A percentile compares a stretch with the other conserved stretches of the same genome.
Conservation (phyloP, 2,113 vertebrate species). For the Malaclemys terrapin region DNA sequence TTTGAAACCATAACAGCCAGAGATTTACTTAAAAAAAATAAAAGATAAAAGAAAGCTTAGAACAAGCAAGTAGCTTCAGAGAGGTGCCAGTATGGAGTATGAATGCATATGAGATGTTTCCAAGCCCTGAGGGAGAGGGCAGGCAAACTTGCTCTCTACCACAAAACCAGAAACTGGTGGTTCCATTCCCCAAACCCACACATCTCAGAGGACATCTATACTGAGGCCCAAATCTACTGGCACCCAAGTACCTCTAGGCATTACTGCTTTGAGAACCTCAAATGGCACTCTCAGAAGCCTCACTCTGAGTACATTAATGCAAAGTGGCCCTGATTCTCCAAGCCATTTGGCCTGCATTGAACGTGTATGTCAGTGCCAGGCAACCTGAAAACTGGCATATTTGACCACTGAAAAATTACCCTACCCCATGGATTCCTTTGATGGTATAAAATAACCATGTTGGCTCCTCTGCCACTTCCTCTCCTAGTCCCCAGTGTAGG, state of each 20-base stretch:
- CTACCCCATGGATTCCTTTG: background rate
- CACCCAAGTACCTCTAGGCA: background rate
- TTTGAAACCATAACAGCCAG: background rate
- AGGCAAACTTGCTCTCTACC: background rate
- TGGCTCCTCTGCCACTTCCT: background rate
- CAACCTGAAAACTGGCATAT: background rate
- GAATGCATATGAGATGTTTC: background rate
- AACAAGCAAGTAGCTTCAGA: background rate
- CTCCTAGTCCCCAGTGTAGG: background rate
- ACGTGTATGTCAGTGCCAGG: background rate
- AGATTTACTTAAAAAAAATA: background rate
- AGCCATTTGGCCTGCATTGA: background rate
- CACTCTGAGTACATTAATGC: background rate
- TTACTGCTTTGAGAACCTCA: background rate
- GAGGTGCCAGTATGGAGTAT: too few species aligned
- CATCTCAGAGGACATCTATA: background rate
- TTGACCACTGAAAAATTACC: background rate
- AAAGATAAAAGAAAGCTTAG: background rate
- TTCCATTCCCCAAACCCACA: background rate
- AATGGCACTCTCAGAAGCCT: rapidly evolving
- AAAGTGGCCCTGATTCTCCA: background rate
- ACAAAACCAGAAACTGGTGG: background rate
- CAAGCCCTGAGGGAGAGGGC: background rate
- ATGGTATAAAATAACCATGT: background rate
- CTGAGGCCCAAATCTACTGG: background rate